A percentile compares a stretch with the other conserved stretches of the same genome.
Conservation (phyloP, 2,797 vertebrate genomes). For the Platyrinchus mystaceus region DNA sequence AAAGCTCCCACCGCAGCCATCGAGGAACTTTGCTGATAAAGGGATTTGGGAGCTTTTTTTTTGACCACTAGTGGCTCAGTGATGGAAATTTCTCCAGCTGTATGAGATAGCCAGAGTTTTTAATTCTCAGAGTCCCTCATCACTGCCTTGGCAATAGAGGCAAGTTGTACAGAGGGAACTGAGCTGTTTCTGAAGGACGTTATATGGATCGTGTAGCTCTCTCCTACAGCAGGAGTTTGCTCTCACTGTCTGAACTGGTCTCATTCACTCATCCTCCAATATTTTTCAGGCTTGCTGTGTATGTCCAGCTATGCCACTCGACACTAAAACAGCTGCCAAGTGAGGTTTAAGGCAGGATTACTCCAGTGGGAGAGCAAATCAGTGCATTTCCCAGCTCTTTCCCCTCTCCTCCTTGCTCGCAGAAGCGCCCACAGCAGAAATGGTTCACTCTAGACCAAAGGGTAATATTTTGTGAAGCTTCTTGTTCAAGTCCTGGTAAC, state of each 20-base stretch:
- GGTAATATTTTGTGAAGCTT: constrained; percentile 17
- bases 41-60: background rate
- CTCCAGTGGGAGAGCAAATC: background rate
- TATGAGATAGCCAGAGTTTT: background rate
- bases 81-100: background rate
- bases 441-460: background rate
- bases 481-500: background rate
- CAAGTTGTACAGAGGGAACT: background rate
- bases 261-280: background rate
- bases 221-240: background rate
- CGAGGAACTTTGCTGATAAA: background rate
- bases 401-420: background rate
- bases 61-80: background rate
- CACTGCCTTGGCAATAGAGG: background rate
- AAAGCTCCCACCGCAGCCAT: background rate
- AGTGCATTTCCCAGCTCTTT: background rate
- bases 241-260: background rate
- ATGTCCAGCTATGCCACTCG: background rate
- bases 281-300: background rate
- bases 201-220: background rate
- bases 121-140: background rate
- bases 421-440: background rate
- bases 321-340: background rate
- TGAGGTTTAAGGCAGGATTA: background rate
- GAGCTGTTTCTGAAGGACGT: background rate